Base-by-base conservation (phyloP, 2,797 vertebrate species). In the Pagetopsis macropterus region DNA sequence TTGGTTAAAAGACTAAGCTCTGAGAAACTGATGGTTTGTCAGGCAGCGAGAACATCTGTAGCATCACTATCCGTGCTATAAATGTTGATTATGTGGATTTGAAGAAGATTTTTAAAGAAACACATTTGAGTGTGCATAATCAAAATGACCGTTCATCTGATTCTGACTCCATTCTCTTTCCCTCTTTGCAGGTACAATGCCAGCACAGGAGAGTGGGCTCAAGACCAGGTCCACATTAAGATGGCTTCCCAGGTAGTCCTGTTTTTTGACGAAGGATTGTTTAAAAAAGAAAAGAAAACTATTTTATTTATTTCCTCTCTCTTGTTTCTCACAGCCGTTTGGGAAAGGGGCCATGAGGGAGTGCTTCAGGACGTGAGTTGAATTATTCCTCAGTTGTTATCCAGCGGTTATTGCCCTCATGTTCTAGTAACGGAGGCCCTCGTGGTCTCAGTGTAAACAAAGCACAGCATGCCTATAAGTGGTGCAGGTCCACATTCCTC, bases 311-410 rank as follows among this genome's bases (percentile, higher is more conserved):
- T 55, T 1, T 0, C 33, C 33, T 65, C 19, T 52, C 27, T 54
- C 66, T 55, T 8, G 17, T 72, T 37, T 87, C 75, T 89, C 75
- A 23, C 92, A 99, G 98, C 95, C 97, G 14, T 99, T 99, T 27
- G 98, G 98, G 72, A 96, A 92, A 71, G 98, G 98, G 55, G 97
- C 98, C 27, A 99, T 99, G 98, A 95, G 98, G 46, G 97, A 99
- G 85, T 99, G 98, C 92, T 99, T 95, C 92, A 94, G 98, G 93
- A 95, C 97, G 98, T 99, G 93, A 98, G 98, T 96, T 13, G 2
- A 65, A 44, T 5, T 12, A 10, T 56, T 60, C 60, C 43, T 63
- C 12, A 16, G 56, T 60, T 81, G 10, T 76, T 65, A 16, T 77
- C 41, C 21, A 48, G 65, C 0, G 50, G 58, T 75, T 73, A 45